Evolutionary conservation across 2,888 invertebrate species (phyloP), one percentile per base, ranked within the genome.

Genomic region (Onthophagus sagittarius): DNA sequence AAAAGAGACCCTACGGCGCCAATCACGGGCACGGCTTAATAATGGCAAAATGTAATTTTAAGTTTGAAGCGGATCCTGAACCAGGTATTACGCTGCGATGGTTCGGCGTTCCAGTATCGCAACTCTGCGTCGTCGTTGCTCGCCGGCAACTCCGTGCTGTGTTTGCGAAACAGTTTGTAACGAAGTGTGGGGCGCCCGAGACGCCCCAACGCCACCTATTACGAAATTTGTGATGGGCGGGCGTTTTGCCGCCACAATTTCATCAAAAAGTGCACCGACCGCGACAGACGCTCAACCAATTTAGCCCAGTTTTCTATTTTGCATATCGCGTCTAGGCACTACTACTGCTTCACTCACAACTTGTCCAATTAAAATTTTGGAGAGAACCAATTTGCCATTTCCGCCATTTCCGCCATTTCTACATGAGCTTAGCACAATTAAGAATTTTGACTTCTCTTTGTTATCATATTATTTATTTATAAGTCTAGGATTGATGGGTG

Each of bases 11-110:
- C 39, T 53, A 53, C 39, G 39, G 23, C 67, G 23, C 67, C 31
- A 62, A 70, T 70, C 70, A 70, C 53, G 23, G 31, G 62, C 53
- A 62, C 33, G 53, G 62, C 13, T 53, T 62, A 62, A 70, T 70
- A 70, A 70, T 70, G 13, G 53, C 62, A 70, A 70, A 70, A 62
- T 70, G 70, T 62, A 70, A 62, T 70, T 70, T 70, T 70, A 70
- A 70, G 70, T 70, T 70, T 62, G 62, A 53, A 53, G 39, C 70
- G 70, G 62, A 53, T 53, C 13, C 53, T 62, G 23, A 53, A 70
- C 15, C 70, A 70, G 70, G 70, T 70, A 70, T 70, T 70, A 70
- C 70, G 70, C 32, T 70, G 70, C 33, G 15, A 39, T 39, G 15
- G 33, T 14, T 23, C 33, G 70, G 33, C 31, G 33, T 62, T 70